These are phyloP conservation scores for Plectrocnemia conspersa DNA, from an alignment of 1,140 invertebrate genomes.

Conservation along the genomic window DNA sequence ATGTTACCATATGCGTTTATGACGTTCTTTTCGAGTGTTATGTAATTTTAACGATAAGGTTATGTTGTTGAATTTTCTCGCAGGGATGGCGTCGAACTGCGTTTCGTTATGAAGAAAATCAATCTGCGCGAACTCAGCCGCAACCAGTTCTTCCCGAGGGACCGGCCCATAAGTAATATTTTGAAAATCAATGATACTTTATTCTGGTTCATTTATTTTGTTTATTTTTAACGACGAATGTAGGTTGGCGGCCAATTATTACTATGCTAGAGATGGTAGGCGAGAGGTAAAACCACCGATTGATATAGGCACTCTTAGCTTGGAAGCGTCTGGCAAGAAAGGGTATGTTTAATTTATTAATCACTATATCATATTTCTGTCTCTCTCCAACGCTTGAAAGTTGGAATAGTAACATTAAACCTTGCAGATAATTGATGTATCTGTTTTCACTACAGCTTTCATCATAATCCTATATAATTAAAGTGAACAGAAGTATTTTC, in stretches of 20 bases:
- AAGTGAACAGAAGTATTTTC: too few relatives aligned
- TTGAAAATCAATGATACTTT: not conserved
- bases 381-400: too few relatives aligned
- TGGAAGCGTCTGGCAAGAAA: conserved; percentile 43
- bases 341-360: conserved; percentile 41
- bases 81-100: conserved; percentile 58
- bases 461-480: too few relatives aligned
- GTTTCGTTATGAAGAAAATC: conserved; percentile 59
- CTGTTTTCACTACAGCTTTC: too few relatives aligned
- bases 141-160: conserved; percentile 71
- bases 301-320: conserved; percentile 45
- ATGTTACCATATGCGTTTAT: conserved; percentile 36
- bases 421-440: too few relatives aligned
- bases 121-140: conserved; percentile 67
- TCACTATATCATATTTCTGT: too few relatives aligned
- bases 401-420: too few relatives aligned
- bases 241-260: conserved; percentile 69
- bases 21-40: conserved; percentile 5
- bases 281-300: conserved; percentile 65
- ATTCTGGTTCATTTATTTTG: not conserved
- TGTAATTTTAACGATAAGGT: conserved; percentile 7
- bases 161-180: conserved; percentile 57
- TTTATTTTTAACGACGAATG: not conserved
- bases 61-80: conserved; percentile 29
- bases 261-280: conserved; percentile 70